Evolutionary conservation across 1,140 invertebrate species (phyloP).

Genomic region (Diploscapter pachys): DNA sequence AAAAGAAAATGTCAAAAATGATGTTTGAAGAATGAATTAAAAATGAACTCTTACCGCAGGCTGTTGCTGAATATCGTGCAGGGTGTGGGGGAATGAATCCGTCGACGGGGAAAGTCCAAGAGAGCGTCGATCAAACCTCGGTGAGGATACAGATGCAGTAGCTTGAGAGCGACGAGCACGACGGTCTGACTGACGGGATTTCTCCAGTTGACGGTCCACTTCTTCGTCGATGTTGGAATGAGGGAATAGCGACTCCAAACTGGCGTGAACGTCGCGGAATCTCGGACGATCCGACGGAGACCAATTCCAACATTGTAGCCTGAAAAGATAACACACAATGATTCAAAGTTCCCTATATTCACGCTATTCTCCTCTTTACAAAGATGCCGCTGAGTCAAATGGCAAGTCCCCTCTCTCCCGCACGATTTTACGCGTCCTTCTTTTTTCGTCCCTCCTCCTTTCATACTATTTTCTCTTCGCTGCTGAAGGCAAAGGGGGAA

Average conservation of each 20-base stretch:
- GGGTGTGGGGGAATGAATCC: too few species aligned
- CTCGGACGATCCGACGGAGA: conserved; percentile 54
- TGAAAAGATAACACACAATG: background rate
- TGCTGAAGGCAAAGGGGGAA: too few species aligned
- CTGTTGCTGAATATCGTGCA: too few species aligned
- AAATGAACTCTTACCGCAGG: too few species aligned
- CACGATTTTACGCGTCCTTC: background rate
- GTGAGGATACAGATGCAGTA: background rate
- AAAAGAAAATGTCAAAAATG: too few species aligned
- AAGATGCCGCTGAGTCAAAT: background rate
- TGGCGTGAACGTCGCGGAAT: conserved; percentile 49
- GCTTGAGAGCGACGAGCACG: background rate
- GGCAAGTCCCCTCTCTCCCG: background rate
- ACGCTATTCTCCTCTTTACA: background rate
- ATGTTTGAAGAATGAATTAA: too few species aligned
- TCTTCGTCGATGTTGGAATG: conserved; percentile 64
- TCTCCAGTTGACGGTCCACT: conserved; percentile 66
- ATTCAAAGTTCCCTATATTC: background rate
- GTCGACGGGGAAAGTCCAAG: too few species aligned
- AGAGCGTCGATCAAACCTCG: background rate
- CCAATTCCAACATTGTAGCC: conserved; percentile 51
- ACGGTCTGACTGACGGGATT: conserved; percentile 10
- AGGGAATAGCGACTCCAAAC: conserved; percentile 49
- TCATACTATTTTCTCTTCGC: too few species aligned
- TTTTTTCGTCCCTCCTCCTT: too few species aligned